These are phyloP conservation scores for Cydia splendana DNA, from an alignment of 1,140 invertebrate species.

Conservation along the genomic window DNA sequence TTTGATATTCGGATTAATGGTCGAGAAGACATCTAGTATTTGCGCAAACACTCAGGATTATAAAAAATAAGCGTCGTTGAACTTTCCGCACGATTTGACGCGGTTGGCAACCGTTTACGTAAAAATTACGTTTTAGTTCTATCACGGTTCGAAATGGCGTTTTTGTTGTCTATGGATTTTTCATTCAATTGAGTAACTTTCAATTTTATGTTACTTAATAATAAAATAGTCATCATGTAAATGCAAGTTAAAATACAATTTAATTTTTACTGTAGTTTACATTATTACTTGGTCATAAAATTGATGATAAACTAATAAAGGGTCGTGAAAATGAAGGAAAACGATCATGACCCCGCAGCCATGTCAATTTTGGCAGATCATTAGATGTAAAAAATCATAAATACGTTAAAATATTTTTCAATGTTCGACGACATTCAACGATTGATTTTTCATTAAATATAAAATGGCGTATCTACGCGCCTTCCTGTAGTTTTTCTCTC, in stretches of 20 bases:
- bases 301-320: conserved; percentile 4
- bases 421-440: background rate
- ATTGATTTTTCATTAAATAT: background rate
- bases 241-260: conserved; percentile 10
- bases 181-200: conserved; percentile 15
- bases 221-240: background rate
- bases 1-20: conserved; percentile 34
- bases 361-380: background rate
- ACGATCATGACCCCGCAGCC: background rate
- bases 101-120: conserved; percentile 26
- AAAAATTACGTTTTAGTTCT: conserved; percentile 21
- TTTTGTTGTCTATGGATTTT: conserved; percentile 28
- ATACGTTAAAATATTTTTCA: background rate
- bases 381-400: background rate
- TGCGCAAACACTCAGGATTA: conserved; percentile 19
- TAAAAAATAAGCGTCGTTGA: conserved; percentile 32
- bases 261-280: background rate
- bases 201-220: background rate
- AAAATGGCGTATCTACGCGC: background rate
- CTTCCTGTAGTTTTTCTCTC: background rate
- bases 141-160: conserved; percentile 14
- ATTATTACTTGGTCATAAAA: conserved; percentile 10
- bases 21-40: conserved; percentile 22
- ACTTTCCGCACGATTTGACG: conserved; percentile 25
- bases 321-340: conserved; percentile 22